These are phyloP conservation scores for Drosophila austrosaltans DNA, from an alignment of 2,888 invertebrate genomes.

Conservation along the genomic window DNA sequence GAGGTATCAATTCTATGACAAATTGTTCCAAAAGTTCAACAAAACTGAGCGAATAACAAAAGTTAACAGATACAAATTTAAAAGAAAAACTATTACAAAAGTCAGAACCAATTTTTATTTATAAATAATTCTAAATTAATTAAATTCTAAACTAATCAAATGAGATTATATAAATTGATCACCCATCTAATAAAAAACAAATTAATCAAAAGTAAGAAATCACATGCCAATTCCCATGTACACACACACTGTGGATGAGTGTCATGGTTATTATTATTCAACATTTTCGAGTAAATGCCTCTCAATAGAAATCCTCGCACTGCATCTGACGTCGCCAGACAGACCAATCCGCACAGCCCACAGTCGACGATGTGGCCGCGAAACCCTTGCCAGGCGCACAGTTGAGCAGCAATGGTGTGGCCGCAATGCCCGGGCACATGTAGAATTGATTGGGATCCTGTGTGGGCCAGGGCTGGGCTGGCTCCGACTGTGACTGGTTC, in stretches of 20 bases:
- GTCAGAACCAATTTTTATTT: not conserved
- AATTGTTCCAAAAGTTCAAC: not conserved
- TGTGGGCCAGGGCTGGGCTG: conserved; percentile 66
- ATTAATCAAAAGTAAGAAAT: conserved; percentile 1
- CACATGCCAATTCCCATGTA: conserved; percentile 1
- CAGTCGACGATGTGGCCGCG: conserved; percentile 62
- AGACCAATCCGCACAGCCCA: conserved; percentile 76
- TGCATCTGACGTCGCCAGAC: conserved; percentile 74
- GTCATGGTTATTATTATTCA: conserved; percentile 14
- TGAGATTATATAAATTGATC: not conserved
- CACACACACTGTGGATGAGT: not conserved
- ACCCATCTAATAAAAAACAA: conserved; percentile 1
- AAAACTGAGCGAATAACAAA: not conserved
- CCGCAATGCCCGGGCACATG: conserved; percentile 66
- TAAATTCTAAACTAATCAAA: not conserved
- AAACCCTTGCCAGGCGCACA: conserved; percentile 75
- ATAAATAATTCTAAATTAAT: not conserved
- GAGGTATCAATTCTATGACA: not conserved
- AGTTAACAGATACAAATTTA: not conserved
- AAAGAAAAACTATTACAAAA: too few species aligned
- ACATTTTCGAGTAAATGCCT: conserved; percentile 16
- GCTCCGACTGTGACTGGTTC: conserved; percentile 43
- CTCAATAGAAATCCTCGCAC: conserved; percentile 72
- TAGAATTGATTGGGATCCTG: conserved; percentile 79
- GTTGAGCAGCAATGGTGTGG: conserved; percentile 62